Evolutionary conservation across 2,888 invertebrate genomes (phyloP).

Genomic region (Nephrotoma appendiculata): DNA sequence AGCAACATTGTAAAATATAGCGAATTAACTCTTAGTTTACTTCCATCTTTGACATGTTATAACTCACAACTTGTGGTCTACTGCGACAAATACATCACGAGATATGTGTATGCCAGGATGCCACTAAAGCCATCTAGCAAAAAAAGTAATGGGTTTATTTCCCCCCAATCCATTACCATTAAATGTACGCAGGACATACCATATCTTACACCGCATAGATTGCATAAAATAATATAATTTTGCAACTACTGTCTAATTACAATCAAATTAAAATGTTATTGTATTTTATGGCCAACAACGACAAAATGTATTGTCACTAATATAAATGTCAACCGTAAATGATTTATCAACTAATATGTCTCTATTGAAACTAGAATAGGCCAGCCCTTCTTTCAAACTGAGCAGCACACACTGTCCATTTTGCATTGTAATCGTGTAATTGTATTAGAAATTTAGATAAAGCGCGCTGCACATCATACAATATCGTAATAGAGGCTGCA

Average conservation of each 20-base stretch:
- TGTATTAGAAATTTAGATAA: background rate
- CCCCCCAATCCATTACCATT: too few relatives aligned
- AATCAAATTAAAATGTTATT: background rate
- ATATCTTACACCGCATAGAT: too few relatives aligned
- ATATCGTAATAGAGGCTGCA: background rate
- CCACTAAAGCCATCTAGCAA: too few relatives aligned
- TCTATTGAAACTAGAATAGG: background rate
- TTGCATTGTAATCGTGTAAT: background rate
- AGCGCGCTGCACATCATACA: background rate
- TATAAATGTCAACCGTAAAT: background rate
- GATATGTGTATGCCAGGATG: too few relatives aligned
- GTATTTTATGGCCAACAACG: background rate
- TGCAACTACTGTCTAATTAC: background rate
- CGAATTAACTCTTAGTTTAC: too few relatives aligned
- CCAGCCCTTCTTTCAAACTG: background rate
- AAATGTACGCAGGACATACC: too few relatives aligned
- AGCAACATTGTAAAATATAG: rapidly evolving
- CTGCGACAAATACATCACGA: too few relatives aligned
- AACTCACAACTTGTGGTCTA: too few relatives aligned
- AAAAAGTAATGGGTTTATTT: too few relatives aligned
- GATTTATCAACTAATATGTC: background rate
- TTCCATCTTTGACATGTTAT: too few relatives aligned
- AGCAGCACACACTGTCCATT: background rate
- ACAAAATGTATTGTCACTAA: background rate
- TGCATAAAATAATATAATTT: too few relatives aligned